Evolutionary conservation across 2,888 invertebrate genomes (phyloP).

Genomic region (Scaptomyza parva): DNA sequence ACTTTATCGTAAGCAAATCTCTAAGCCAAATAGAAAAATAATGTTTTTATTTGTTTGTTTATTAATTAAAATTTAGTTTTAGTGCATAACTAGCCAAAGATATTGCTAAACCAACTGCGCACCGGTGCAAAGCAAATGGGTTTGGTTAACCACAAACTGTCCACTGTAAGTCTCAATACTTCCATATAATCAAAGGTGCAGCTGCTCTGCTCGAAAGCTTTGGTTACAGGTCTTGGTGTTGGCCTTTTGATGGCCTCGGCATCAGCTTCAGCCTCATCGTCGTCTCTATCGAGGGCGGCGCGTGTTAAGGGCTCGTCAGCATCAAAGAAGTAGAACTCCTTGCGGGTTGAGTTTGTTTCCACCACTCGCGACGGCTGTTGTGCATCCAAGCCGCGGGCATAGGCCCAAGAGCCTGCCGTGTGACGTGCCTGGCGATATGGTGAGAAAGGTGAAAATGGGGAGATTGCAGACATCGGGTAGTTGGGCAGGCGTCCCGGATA

Average conservation of each 20-base stretch:
- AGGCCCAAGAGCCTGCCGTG: constrained; percentile 47
- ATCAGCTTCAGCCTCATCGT: constrained; percentile 40
- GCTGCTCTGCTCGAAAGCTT: constrained; percentile 73
- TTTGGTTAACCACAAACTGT: constrained; percentile 81
- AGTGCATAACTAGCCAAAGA: constrained; percentile 63
- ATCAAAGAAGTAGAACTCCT: constrained; percentile 79
- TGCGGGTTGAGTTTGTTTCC: constrained; percentile 82
- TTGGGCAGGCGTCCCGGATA: constrained; percentile 31
- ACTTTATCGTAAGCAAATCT: too few relatives aligned
- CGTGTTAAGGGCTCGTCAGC: constrained; percentile 69
- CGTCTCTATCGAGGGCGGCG: constrained; percentile 52
- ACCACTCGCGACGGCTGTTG: constrained; percentile 77
- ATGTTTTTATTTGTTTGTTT: constrained; percentile 3
- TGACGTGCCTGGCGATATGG: constrained; percentile 65
- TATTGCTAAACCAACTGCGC: constrained; percentile 79
- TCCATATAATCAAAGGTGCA: constrained; percentile 81
- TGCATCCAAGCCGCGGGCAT: constrained; percentile 61
- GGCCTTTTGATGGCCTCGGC: constrained; percentile 13
- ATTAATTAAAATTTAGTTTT: neutral
- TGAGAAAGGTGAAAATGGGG: constrained; percentile 39
- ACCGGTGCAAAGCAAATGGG: constrained; percentile 80
- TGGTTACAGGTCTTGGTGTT: constrained; percentile 35
- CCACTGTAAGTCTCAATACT: constrained; percentile 78
- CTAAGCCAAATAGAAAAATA: neutral
- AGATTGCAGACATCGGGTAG: constrained; percentile 31